Evolutionary conservation across 2,113 vertebrate genomes (phyloP), one percentile per base, ranked within the genome.

Genomic region (Apteryx mantelli): DNA sequence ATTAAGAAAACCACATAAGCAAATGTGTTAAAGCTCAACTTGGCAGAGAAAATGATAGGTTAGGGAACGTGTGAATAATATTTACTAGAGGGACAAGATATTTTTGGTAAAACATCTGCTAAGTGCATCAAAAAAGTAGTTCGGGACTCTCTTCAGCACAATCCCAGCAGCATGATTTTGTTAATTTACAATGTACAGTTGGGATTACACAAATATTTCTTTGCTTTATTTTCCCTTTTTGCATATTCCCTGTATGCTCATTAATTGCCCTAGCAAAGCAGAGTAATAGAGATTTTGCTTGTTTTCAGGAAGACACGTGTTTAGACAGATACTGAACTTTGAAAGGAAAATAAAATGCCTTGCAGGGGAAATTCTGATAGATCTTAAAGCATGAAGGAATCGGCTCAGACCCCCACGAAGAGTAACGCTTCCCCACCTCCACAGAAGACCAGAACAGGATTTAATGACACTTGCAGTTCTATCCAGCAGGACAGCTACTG

Each of bases 21-120:
- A 64, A 88, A 78, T 58, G 11, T 34, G 18, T 90, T 93, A 65
- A 93, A 94, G 19, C 52, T 95, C 26, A 87, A 2, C 38, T 93
- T 93, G 73, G 53, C 68, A 89, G 73, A 84, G 40, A 60, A 92
- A 50, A 40, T 82, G 44, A 73, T 61, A 71, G 77, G 20, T 74
- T 87, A 96, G 46, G 56, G 61, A 97, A 96, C 78, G 58, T 86
- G 89, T 21, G 97, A 96, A 93, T 86, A 91, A 84, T 97, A 91
- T 91, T 96, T 97, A 92, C 79, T 68, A 46, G 32, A 80, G 55
- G 87, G 82, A 96, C 6, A 25, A 94, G 58, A 73, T 89, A 81
- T 85, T 96, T 97, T 91, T 69, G 69, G 64, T 68, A 82, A 94
- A 98, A 93, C 91, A 98, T 91, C 95, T 97, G 95, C 55, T 93